These are phyloP conservation scores for Drosophila pseudoobscura DNA, from an alignment of 1,140 invertebrate species.

Conservation along the genomic window DNA sequence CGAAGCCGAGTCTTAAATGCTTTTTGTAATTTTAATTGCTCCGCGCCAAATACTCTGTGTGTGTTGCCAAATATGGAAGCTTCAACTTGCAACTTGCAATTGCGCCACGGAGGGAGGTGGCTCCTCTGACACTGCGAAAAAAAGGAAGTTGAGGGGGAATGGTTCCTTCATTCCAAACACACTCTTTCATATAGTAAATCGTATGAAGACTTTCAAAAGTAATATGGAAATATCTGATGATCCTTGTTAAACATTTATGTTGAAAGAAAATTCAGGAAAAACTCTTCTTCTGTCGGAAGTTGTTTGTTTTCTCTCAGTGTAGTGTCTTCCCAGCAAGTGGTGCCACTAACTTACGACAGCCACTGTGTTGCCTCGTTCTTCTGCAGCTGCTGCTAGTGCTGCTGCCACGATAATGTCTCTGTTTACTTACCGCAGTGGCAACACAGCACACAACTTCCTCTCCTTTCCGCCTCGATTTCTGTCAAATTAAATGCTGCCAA, in stretches of 20 bases:
- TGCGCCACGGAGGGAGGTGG: too few species aligned
- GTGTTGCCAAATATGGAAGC: slow-evolving; percentile 62
- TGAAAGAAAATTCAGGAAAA: too few species aligned
- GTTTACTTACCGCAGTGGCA: slow-evolving; percentile 6
- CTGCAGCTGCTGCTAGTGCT: background rate
- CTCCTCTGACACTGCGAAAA: background rate
- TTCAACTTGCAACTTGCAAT: slow-evolving; percentile 35
- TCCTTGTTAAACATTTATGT: too few species aligned
- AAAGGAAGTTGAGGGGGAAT: too few species aligned
- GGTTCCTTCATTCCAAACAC: too few species aligned
- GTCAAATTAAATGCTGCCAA: slow-evolving; percentile 2
- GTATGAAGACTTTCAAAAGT: too few species aligned
- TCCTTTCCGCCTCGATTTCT: slow-evolving; percentile 1
- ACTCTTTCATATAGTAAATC: too few species aligned
- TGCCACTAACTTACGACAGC: slow-evolving; percentile 13
- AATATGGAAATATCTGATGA: too few species aligned
- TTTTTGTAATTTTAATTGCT: slow-evolving; percentile 78
- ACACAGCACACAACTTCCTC: slow-evolving; percentile 17
- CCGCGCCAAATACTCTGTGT: slow-evolving; percentile 60
- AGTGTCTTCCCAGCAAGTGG: slow-evolving; percentile 27
- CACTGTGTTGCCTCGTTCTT: slow-evolving; percentile 15
- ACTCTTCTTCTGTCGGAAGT: too few species aligned
- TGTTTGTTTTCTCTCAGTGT: too few species aligned
- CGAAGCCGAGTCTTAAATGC: slow-evolving; percentile 68
- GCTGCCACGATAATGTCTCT: slow-evolving; percentile 30